Percentiles rank a stretch among this genome's conserved stretches.
phyloP scores from a whole-genome alignment of 2,888 invertebrate species.

The Eilema griseolum region DNA sequence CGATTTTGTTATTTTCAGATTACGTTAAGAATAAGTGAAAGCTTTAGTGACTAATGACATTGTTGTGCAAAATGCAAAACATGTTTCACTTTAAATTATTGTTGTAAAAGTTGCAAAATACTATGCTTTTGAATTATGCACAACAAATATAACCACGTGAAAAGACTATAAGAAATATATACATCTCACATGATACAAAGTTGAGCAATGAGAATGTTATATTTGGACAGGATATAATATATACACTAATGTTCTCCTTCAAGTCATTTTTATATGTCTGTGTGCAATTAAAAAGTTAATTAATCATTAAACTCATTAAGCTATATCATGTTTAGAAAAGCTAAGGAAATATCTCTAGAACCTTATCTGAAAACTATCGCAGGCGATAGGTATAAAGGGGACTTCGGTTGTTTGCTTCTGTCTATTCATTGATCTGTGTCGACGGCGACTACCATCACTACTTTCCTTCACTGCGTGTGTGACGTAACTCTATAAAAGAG shows the following conservation, averaged over 20 bases:
- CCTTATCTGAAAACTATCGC: slow-evolving; percentile 20
- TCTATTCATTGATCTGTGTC: slow-evolving; percentile 72
- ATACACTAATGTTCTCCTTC: background rate
- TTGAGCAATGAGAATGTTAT: background rate
- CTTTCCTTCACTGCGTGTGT: slow-evolving; percentile 85
- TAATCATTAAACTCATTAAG: background rate
- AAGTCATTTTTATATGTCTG: background rate
- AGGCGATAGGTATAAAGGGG: slow-evolving; percentile 42
- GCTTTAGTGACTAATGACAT: slow-evolving; percentile 40
- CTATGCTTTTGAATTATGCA: slow-evolving; percentile 15
- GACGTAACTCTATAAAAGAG: slow-evolving; percentile 88
- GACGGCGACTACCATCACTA: slow-evolving; percentile 79
- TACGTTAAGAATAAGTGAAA: slow-evolving; percentile 46
- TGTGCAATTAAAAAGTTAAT: background rate
- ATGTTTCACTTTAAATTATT: slow-evolving; percentile 35
- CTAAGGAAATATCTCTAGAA: background rate
- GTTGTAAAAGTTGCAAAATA: slow-evolving; percentile 23
- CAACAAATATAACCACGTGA: background rate
- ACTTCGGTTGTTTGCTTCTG: slow-evolving; percentile 60
- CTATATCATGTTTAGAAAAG: slow-evolving; percentile 6
- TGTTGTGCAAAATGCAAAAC: slow-evolving; percentile 37
- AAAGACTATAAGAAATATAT: slow-evolving; percentile 1
- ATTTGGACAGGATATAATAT: slow-evolving; percentile 3
- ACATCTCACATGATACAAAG: background rate
- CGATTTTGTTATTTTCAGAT: slow-evolving; percentile 29